phyloP scores from a whole-genome alignment of 2,797 vertebrate species.

The Myripristis murdjan region DNA sequence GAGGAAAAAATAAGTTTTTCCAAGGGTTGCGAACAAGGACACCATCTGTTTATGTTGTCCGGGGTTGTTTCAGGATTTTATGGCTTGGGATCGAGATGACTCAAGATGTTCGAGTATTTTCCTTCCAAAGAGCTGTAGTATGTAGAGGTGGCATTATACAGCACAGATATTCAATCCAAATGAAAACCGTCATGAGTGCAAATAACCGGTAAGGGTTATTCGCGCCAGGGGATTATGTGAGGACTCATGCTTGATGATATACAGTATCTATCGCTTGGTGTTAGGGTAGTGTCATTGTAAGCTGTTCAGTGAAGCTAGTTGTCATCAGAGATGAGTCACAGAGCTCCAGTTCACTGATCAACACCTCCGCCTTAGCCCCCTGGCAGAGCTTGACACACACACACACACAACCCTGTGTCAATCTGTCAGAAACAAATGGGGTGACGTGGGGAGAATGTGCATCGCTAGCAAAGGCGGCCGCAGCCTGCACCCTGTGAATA shows the following conservation, averaged over 20 bases:
- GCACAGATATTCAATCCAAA: neutral
- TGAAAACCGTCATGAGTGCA: constrained; percentile 1
- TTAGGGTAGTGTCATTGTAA: constrained; percentile 36
- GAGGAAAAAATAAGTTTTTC: too few species aligned
- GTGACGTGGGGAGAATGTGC: constrained; percentile 50
- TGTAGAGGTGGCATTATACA: neutral
- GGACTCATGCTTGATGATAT: constrained; percentile 48
- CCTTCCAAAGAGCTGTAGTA: neutral
- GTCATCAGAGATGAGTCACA: constrained; percentile 70
- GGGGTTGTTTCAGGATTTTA: constrained; percentile 9
- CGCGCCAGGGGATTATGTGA: constrained; percentile 17
- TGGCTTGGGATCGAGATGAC: constrained; percentile 13
- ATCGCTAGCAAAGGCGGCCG: constrained; percentile 40
- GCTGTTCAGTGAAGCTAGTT: constrained; percentile 43
- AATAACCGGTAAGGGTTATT: neutral
- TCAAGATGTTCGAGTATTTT: neutral
- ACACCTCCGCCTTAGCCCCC: constrained; percentile 65
- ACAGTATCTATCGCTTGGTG: constrained; percentile 38
- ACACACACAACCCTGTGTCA: constrained; percentile 65
- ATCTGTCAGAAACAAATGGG: constrained; percentile 73
- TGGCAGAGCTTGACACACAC: constrained; percentile 8
- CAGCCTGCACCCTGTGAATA: constrained; percentile 27
- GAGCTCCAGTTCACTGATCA: constrained; percentile 71
- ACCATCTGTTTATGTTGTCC: too few species aligned
- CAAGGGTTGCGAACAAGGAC: too few species aligned